Base-by-base conservation (phyloP, 2,113 vertebrate species). In the Uria lomvia region DNA sequence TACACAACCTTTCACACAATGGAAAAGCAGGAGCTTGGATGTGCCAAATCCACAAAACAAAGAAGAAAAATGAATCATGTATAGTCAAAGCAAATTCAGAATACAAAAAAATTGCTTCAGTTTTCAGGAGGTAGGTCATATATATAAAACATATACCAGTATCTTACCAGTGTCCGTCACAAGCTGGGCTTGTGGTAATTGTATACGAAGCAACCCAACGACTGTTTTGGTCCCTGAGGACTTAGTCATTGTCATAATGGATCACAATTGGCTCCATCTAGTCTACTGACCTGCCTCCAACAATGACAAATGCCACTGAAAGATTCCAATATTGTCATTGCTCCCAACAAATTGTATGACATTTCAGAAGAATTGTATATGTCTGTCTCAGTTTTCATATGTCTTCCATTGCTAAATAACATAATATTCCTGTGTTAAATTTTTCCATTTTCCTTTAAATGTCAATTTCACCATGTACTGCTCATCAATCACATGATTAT, bases 391-490 rank as follows among this genome's bases (percentile, higher is more conserved):
- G 36, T 49, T 91, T 91, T 81, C 5, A 11, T 90, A 66, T 38
- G 59, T 93, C 66, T 58, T 90, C 58, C 29, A 9, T 62, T 18
- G 18, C 45, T 76, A 79, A 91, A 88, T 43, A 94, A 91, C 8
- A 2, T 78, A 50, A 92, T 87, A 86, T 36, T 70, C 70, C 53
- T 11, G 18, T 36, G 77, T 82, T 92, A 91, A 93, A 36, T 66
- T 89, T 91, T 95, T 52, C 86, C 26, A 36, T 96, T 95, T 96
- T 88, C 80, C 58, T 86, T 87, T 85, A 82, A 95, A 95, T 90
- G 89, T 85, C 91, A 82, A 17, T 29, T 73, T 79, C 42, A 47
- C 49, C 36, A 18, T 59, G 42, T 53, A 53, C 12, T 55, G 29
- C 38, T 76, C 73, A 5, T 95, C 91, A 81, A 66, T 95, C 94